These are phyloP conservation scores for Leptatherina wallacei DNA, from an alignment of 2,797 vertebrate species.

Conservation along the genomic window DNA sequence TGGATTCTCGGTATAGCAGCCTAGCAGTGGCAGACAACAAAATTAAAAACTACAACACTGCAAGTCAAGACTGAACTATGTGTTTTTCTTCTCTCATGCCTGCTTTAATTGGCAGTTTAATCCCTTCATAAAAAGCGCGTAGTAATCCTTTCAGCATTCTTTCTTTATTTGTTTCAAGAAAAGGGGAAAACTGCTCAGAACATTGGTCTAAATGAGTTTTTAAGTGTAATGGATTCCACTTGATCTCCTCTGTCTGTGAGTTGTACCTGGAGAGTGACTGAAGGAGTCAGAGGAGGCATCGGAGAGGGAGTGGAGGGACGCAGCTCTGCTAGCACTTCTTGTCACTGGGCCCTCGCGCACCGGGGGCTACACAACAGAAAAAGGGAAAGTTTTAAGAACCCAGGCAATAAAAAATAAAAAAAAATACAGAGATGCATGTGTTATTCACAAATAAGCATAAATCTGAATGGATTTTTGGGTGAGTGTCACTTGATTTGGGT, in stretches of 20 bases:
- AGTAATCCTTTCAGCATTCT: neutral
- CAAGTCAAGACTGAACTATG: no score
- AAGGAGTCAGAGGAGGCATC: constrained; percentile 88
- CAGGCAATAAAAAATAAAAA: neutral
- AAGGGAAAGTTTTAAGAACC: constrained; percentile 7
- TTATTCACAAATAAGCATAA: neutral
- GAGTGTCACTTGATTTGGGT: neutral
- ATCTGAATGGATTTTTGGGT: no score
- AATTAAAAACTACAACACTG: constrained; percentile 1
- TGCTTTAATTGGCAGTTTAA: no score
- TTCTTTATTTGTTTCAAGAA: neutral
- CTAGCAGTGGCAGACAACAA: constrained; percentile 38
- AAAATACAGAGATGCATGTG: neutral
- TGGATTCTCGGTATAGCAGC: constrained; percentile 53
- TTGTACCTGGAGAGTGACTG: constrained; percentile 88
- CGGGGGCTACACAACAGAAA: constrained; percentile 87
- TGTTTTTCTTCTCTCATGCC: neutral
- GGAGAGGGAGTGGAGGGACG: constrained; percentile 85
- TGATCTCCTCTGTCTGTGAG: neutral
- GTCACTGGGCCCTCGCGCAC: constrained; percentile 77
- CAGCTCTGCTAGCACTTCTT: constrained; percentile 77
- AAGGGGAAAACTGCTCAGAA: neutral
- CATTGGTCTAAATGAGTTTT: neutral
- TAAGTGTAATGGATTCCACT: constrained; percentile 2
- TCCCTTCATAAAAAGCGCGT: neutral